Conservation (phyloP, 1,140 invertebrate genomes). For the Trinorchestia longiramus region DNA sequence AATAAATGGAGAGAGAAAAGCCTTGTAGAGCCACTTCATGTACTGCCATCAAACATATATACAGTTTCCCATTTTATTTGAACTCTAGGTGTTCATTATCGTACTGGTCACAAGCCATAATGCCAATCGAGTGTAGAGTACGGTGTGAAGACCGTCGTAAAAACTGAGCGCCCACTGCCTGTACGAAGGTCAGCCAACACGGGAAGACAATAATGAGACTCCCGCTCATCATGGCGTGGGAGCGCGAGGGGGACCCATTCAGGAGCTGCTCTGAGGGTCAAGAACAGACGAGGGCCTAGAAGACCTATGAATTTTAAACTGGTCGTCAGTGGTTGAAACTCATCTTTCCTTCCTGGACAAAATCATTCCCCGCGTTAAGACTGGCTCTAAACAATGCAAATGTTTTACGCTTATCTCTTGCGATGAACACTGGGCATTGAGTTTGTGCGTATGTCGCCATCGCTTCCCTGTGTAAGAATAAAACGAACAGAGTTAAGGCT, state of each 20-base stretch:
- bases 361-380: neutral
- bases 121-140: neutral
- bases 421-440: neutral
- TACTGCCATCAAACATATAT: neutral
- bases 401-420: neutral
- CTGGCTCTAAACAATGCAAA: neutral
- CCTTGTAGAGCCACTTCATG: neutral
- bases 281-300: neutral
- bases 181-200: neutral
- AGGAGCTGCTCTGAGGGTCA: neutral
- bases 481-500: too few species aligned
- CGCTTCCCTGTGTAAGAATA: neutral
- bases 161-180: neutral
- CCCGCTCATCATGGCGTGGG: neutral
- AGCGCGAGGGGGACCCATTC: neutral
- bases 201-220: neutral
- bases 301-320: neutral
- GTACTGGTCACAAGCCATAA: neutral
- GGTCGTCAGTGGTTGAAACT: neutral
- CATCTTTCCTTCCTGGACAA: neutral
- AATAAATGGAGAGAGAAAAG: neutral
- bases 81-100: neutral
- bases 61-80: neutral
- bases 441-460: neutral
- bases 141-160: neutral